phyloP scores from a whole-genome alignment of 2,888 invertebrate genomes.

The Meandrusa payeni region DNA sequence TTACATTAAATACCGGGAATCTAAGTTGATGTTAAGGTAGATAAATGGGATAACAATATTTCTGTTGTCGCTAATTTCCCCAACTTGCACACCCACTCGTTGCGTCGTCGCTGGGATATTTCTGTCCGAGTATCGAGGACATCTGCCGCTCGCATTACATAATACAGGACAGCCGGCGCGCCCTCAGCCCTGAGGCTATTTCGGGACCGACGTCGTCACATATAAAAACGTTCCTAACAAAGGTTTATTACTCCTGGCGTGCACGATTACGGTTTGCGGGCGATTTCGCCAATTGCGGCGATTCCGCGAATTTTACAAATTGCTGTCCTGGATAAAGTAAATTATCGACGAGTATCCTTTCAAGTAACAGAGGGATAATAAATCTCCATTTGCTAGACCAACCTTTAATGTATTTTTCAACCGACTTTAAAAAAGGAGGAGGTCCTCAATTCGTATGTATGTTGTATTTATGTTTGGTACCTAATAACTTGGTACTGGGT shows the following conservation, averaged over 20 bases:
- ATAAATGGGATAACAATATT: no score
- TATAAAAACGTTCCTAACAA: constrained; percentile 8
- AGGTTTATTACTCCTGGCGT: constrained; percentile 15
- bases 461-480: no score
- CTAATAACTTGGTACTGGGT: no score
- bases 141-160: constrained; percentile 46
- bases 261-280: constrained; percentile 6
- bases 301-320: constrained; percentile 5
- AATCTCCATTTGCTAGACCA: no score
- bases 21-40: no score
- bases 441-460: no score
- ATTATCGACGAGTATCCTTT: no score
- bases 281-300: constrained; percentile 7
- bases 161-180: constrained; percentile 41
- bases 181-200: constrained; percentile 28
- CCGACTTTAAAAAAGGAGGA: no score
- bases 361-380: no score
- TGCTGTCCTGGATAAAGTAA: constrained; percentile 2
- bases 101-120: constrained; percentile 42
- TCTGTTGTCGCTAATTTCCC: no score
- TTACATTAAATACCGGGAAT: no score
- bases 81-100: constrained; percentile 27
- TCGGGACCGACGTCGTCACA: constrained; percentile 9
- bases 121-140: constrained; percentile 56
- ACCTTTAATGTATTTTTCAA: no score